Evolutionary conservation across 53 echinoderm and acorn worm genomes (phyloP).

Genomic region (Luidia sarsii): DNA sequence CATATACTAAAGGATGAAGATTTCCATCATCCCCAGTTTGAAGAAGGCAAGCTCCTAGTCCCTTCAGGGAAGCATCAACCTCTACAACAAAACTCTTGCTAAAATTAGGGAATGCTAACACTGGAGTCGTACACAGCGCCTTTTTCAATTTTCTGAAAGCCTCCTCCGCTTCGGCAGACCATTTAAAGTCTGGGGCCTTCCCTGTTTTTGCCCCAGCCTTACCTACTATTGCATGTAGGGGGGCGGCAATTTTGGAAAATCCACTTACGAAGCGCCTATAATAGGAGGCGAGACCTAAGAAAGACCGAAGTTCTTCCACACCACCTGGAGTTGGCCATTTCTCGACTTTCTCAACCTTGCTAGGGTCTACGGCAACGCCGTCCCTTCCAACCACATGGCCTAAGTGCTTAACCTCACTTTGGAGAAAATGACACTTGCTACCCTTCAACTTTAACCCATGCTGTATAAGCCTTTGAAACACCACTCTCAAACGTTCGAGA

Average conservation of each 20-base stretch:
- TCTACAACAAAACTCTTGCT: constrained; percentile 48
- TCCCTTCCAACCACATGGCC: constrained; percentile 21
- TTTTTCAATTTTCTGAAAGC: constrained; percentile 12
- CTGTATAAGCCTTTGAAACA: not conserved
- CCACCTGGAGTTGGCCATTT: constrained; percentile 14
- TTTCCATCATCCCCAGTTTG: constrained; percentile 36
- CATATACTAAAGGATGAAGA: constrained; percentile 42
- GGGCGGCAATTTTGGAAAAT: constrained; percentile 12
- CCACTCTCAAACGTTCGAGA: not conserved
- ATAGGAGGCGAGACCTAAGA: constrained; percentile 30
- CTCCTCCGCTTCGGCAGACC: not conserved
- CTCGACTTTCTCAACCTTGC: constrained; percentile 17
- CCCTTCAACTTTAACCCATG: constrained; percentile 16
- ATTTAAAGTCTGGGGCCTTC: not conserved
- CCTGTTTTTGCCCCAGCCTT: constrained; percentile 14
- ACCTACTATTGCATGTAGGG: constrained; percentile 15
- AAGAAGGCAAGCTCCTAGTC: constrained; percentile 64
- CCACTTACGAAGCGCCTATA: constrained; percentile 25
- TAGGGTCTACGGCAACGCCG: constrained; percentile 26
- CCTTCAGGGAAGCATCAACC: constrained; percentile 56
- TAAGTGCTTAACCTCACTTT: not conserved
- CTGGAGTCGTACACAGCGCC: constrained; percentile 24
- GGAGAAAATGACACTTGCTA: not conserved
- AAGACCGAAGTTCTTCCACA: constrained; percentile 20
- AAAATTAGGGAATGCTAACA: constrained; percentile 50